Evolutionary conservation across 2,888 invertebrate species (phyloP).

Genomic region (Diarsia brunnea): DNA sequence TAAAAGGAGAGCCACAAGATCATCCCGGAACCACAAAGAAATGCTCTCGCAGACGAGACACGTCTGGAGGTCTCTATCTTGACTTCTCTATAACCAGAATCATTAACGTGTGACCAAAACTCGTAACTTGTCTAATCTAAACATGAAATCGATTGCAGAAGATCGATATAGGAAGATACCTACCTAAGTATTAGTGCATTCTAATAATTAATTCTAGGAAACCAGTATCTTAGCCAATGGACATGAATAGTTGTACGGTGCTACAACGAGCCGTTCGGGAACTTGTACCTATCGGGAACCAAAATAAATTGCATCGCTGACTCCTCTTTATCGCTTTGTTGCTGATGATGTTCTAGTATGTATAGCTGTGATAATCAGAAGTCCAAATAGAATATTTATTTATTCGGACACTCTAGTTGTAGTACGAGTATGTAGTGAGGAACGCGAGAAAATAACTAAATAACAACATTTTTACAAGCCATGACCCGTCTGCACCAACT

Average conservation of each 20-base stretch:
- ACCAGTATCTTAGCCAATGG: conserved; percentile 14
- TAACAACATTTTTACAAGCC: neutral
- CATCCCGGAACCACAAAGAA: conserved; percentile 74
- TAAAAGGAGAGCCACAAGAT: conserved; percentile 85
- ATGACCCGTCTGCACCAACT: conserved; percentile 31
- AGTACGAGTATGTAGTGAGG: neutral
- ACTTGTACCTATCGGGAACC: neutral
- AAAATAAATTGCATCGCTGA: neutral
- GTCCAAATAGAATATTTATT: neutral
- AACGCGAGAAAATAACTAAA: neutral
- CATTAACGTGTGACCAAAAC: neutral
- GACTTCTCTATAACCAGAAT: neutral
- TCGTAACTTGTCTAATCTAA: neutral
- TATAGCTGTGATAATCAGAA: neutral
- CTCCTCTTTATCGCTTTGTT: neutral
- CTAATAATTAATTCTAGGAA: neutral
- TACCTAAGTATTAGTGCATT: neutral
- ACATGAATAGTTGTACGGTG: neutral
- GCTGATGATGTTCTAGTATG: neutral
- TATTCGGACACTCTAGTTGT: neutral
- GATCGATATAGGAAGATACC: neutral
- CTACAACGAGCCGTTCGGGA: neutral
- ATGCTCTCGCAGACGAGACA: conserved; percentile 37
- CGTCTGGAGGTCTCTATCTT: no score
- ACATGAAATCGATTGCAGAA: neutral